A percentile compares a stretch with the other conserved stretches of the same genome.
These are phyloP conservation scores for Genyomyrus donnyi DNA, from an alignment of 2,113 vertebrate species.

Conservation along the genomic window DNA sequence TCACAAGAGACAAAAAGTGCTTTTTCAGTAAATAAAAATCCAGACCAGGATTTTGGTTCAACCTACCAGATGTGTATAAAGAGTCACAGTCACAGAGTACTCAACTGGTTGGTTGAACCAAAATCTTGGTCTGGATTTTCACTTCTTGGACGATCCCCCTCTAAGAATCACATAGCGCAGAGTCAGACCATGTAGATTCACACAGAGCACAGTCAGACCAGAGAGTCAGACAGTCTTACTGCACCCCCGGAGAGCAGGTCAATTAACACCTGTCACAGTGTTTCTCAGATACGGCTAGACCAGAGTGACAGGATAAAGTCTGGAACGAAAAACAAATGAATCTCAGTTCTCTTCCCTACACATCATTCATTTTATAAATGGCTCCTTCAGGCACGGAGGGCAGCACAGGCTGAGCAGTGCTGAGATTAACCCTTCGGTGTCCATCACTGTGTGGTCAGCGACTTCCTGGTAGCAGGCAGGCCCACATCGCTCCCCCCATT, in stretches of 20 bases:
- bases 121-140: background rate
- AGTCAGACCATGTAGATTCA: background rate
- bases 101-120: background rate
- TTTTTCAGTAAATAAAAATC: background rate
- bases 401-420: background rate
- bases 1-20: background rate
- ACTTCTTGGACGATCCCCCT: background rate
- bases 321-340: background rate
- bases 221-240: background rate
- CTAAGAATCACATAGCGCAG: background rate
- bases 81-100: background rate
- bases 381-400: background rate
- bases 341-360: background rate
- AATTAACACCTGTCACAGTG: background rate
- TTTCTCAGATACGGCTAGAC: background rate
- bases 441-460: background rate
- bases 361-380: background rate
- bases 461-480: background rate
- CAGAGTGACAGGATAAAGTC: background rate
- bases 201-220: background rate
- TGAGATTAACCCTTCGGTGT: background rate
- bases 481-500: background rate
- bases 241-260: background rate
- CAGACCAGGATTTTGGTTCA: background rate
- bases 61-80: background rate